Conservation (phyloP, 2,113 vertebrate genomes). For the Uria lomvia region DNA sequence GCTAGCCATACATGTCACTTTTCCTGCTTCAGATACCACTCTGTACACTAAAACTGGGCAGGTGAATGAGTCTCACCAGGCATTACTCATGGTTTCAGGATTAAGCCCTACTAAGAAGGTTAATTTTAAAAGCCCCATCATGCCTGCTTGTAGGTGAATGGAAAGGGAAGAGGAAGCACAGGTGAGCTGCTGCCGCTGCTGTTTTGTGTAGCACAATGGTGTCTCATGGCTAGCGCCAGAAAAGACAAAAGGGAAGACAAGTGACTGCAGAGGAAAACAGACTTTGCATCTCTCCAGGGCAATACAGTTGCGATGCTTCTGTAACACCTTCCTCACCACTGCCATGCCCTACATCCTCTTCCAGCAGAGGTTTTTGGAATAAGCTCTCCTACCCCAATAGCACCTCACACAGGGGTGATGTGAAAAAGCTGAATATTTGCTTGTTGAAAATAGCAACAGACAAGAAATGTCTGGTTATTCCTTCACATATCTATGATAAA, state of each 20-base stretch:
- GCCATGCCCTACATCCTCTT: background rate
- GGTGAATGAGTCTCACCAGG: background rate
- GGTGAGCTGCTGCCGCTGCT: background rate
- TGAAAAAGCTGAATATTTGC: background rate
- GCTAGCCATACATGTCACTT: background rate
- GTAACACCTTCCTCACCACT: background rate
- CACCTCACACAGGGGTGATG: background rate
- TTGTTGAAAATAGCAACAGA: background rate
- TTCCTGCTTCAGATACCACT: background rate
- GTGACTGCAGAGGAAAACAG: background rate
- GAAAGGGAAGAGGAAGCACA: background rate
- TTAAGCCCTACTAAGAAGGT: background rate
- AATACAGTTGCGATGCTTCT: background rate
- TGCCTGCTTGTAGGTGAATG: background rate
- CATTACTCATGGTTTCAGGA: background rate
- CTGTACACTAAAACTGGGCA: background rate
- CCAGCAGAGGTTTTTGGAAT: background rate
- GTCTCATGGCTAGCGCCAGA: background rate
- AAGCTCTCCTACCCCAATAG: background rate
- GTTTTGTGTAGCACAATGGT: background rate
- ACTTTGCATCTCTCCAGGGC: background rate
- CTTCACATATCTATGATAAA: background rate
- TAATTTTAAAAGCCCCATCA: background rate
- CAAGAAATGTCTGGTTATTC: background rate
- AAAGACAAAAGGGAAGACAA: background rate